Evolutionary conservation across 2,797 vertebrate species (phyloP).

Genomic region (Echiichthys vipera): DNA sequence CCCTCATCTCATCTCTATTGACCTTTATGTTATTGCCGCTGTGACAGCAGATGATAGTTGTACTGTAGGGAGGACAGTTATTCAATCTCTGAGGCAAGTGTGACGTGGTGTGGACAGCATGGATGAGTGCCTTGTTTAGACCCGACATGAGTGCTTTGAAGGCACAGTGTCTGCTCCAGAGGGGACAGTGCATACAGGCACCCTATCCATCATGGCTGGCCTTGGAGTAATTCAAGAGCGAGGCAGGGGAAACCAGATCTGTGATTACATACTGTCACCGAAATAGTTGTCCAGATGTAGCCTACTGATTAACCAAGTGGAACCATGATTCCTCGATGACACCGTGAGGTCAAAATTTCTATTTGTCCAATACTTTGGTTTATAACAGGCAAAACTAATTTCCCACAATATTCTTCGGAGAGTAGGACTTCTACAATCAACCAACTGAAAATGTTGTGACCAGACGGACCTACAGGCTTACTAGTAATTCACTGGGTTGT

Average conservation of each 20-base stretch:
- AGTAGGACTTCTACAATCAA: background rate
- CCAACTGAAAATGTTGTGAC: background rate
- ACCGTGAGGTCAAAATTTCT: background rate
- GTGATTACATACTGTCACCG: background rate
- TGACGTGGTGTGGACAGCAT: constrained; percentile 14
- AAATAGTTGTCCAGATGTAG: background rate
- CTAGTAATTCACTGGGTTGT: background rate
- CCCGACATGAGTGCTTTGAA: constrained; percentile 23
- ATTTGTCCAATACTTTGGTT: background rate
- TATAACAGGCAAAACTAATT: background rate
- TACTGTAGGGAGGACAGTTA: constrained; percentile 22
- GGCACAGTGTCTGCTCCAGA: constrained; percentile 8
- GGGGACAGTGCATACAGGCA: background rate
- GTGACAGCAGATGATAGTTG: constrained; percentile 26
- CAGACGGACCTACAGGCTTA: no score
- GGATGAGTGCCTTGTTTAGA: constrained; percentile 37
- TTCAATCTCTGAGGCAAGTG: constrained; percentile 33
- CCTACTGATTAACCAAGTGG: background rate
- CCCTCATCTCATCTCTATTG: constrained; percentile 44
- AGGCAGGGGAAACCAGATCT: background rate
- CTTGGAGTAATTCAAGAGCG: background rate
- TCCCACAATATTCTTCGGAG: background rate
- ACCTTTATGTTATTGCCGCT: constrained; percentile 31
- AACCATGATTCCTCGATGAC: no score
- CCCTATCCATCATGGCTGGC: background rate